A percentile compares a stretch with the other conserved stretches of the same genome.
phyloP scores from a whole-genome alignment of 2,113 vertebrate species.

The Corynorhinus townsendii region DNA sequence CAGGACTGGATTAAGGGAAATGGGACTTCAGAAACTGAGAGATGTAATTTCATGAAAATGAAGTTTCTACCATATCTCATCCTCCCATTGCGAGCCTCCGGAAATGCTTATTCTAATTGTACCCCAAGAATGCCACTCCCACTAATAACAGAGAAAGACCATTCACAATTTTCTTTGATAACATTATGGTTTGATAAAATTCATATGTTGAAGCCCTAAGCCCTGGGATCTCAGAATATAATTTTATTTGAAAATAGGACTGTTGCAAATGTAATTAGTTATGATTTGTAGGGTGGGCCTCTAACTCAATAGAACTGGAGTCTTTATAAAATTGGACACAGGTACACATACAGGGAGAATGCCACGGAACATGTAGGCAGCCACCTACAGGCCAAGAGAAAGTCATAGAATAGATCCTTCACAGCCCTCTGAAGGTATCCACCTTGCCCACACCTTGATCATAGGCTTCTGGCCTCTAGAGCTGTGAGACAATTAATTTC shows the following conservation, averaged over 20 bases:
- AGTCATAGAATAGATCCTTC: neutral
- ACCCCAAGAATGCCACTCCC: too few relatives aligned
- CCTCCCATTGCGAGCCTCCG: too few relatives aligned
- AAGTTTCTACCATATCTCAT: too few relatives aligned
- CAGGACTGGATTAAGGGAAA: too few relatives aligned
- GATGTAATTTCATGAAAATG: too few relatives aligned
- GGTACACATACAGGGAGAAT: neutral
- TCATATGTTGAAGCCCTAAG: neutral
- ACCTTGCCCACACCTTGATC: neutral
- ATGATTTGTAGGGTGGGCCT: neutral
- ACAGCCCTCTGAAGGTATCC: neutral
- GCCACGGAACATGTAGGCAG: neutral
- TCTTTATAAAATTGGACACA: neutral
- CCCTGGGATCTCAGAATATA: neutral
- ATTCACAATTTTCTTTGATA: too few relatives aligned
- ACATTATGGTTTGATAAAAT: too few relatives aligned
- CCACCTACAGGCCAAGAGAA: neutral
- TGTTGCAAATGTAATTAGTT: neutral
- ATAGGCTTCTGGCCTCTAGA: neutral
- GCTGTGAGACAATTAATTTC: neutral
- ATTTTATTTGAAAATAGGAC: neutral
- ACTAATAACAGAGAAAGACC: too few relatives aligned
- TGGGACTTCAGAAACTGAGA: too few relatives aligned
- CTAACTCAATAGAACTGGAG: neutral
- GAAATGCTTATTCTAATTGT: too few relatives aligned